A percentile compares a stretch with the other conserved stretches of the same genome.
Evolutionary conservation across 2,113 vertebrate species (phyloP).

Genomic region (Brachypodius melanocephalos): DNA sequence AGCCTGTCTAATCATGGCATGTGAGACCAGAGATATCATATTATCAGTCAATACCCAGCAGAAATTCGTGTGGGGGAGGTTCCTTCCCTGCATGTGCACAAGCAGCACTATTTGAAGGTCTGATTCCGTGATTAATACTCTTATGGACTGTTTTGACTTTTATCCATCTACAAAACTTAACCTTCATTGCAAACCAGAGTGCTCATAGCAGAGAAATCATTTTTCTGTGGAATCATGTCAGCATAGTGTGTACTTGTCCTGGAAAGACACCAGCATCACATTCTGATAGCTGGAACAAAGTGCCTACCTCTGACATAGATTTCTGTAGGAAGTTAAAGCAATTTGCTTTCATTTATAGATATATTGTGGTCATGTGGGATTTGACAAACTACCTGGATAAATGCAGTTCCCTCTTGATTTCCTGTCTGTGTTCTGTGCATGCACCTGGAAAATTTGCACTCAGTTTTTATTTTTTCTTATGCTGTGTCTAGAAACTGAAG

Average conservation of each 20-base stretch:
- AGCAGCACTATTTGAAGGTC: background rate
- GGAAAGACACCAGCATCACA: background rate
- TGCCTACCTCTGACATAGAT: background rate
- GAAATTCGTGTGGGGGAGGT: background rate
- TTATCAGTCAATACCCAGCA: background rate
- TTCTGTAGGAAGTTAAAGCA: background rate
- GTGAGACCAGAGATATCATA: constrained; percentile 21
- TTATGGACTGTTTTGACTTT: background rate
- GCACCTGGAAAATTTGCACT: background rate
- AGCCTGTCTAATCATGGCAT: background rate
- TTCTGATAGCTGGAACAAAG: background rate
- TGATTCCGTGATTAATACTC: background rate
- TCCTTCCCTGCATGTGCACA: background rate
- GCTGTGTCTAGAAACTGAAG: background rate
- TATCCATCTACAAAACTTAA: background rate
- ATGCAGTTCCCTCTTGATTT: background rate
- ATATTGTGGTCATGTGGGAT: background rate
- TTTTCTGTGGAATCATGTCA: background rate
- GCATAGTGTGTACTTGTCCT: background rate
- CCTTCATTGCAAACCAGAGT: background rate
- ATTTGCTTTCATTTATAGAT: background rate
- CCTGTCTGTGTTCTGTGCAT: background rate
- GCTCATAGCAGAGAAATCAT: background rate
- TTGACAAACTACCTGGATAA: background rate
- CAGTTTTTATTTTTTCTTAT: background rate